Percentiles rank a stretch among this genome's conserved stretches.
These are phyloP conservation scores for Castor canadensis DNA, from an alignment of 2,113 vertebrate species.

Conservation along the genomic window DNA sequence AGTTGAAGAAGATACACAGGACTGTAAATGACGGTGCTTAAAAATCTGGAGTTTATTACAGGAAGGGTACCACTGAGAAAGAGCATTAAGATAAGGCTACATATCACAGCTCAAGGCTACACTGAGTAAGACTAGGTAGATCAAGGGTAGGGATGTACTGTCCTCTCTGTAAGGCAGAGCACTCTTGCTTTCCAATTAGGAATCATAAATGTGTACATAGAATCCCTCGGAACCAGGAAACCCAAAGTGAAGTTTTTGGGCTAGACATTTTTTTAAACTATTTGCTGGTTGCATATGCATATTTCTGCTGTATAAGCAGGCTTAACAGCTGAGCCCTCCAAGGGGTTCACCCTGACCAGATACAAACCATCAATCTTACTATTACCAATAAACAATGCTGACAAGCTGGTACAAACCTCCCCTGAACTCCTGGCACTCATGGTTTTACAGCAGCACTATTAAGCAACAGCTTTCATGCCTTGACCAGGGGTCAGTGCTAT, in stretches of 20 bases:
- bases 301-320: neutral
- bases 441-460: neutral
- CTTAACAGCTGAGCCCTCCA: conserved; percentile 2
- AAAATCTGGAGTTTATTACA: neutral
- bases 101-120: neutral
- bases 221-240: neutral
- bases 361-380: neutral
- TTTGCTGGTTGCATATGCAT: neutral
- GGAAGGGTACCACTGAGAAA: neutral
- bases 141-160: neutral
- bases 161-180: neutral
- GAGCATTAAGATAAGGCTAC: neutral
- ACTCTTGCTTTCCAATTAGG: neutral
- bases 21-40: neutral
- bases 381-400: neutral
- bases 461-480: neutral
- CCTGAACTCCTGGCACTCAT: neutral
- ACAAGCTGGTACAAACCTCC: neutral
- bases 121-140: neutral
- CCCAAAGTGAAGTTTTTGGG: neutral
- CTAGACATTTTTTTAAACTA: neutral
- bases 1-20: neutral
- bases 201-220: neutral
- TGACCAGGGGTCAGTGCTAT: neutral
- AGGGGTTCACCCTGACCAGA: neutral